These are phyloP conservation scores for Lamellibrachia satsuma DNA, from an alignment of 2,888 invertebrate species.

Conservation along the genomic window DNA sequence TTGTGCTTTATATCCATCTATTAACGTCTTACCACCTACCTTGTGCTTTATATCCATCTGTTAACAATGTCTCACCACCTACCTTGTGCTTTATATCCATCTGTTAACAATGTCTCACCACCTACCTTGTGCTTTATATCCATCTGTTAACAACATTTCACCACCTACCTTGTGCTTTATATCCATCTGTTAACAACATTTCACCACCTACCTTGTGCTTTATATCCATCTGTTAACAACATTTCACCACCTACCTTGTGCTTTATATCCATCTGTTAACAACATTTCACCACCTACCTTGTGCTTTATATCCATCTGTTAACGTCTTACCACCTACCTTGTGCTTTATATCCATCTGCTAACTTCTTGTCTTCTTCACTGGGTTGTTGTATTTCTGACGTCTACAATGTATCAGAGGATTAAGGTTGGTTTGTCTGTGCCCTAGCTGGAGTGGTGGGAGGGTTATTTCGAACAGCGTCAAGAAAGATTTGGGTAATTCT, in stretches of 20 bases:
- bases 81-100: too few species aligned
- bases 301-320: not conserved
- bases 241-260: not conserved
- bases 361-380: slow-evolving; percentile 65
- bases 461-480: too few species aligned
- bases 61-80: too few species aligned
- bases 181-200: not conserved
- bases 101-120: too few species aligned
- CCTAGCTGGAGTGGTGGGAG: too few species aligned
- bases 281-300: not conserved
- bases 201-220: slow-evolving; percentile 8
- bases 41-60: too few species aligned
- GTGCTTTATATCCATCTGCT: slow-evolving; percentile 87
- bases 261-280: not conserved
- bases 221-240: not conserved
- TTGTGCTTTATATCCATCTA: too few species aligned
- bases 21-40: too few species aligned
- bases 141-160: too few species aligned
- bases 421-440: not conserved
- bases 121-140: too few species aligned
- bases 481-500: too few species aligned
- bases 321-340: slow-evolving; percentile 73
- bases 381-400: not conserved
- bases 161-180: not conserved
- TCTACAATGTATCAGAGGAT: not conserved